These are phyloP conservation scores for Lydus trimaculatus DNA, from an alignment of 2,888 invertebrate genomes.

Conservation along the genomic window DNA sequence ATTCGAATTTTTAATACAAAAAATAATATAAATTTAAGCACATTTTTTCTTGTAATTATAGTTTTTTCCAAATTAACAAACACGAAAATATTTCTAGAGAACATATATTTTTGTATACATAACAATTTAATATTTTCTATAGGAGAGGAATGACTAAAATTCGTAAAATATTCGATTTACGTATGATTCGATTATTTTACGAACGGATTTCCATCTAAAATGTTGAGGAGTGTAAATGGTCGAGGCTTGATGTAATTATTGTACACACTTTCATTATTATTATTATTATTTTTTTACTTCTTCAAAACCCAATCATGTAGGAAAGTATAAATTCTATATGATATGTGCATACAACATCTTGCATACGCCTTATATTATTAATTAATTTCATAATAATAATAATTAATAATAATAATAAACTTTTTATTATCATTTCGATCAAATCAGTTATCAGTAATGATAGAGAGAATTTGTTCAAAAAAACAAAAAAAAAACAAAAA, in stretches of 20 bases:
- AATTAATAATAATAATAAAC: slow-evolving; percentile 27
- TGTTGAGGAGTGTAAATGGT: slow-evolving; percentile 51
- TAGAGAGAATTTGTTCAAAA: slow-evolving; percentile 15
- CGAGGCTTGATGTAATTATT: slow-evolving; percentile 55
- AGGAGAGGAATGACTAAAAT: slow-evolving; percentile 50
- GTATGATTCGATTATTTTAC: slow-evolving; percentile 38
- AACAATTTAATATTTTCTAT: slow-evolving; percentile 57
- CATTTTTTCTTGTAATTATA: slow-evolving; percentile 9
- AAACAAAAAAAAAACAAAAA: not conserved
- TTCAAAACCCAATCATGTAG: slow-evolving; percentile 48
- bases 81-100: slow-evolving; percentile 47
- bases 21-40: slow-evolving; percentile 21
- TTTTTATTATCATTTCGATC: slow-evolving; percentile 27
- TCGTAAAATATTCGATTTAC: slow-evolving; percentile 41
- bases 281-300: not conserved
- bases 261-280: slow-evolving; percentile 48
- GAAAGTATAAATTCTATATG: slow-evolving; percentile 61
- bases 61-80: not conserved
- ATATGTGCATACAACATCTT: slow-evolving; percentile 60
- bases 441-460: slow-evolving; percentile 14
- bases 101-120: slow-evolving; percentile 53
- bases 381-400: slow-evolving; percentile 19
- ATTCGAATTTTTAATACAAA: not conserved
- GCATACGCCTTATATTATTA: slow-evolving; percentile 46
- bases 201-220: slow-evolving; percentile 35